Conservation (phyloP, 1,140 invertebrate genomes). For the Rhizoglyphus robini region DNA sequence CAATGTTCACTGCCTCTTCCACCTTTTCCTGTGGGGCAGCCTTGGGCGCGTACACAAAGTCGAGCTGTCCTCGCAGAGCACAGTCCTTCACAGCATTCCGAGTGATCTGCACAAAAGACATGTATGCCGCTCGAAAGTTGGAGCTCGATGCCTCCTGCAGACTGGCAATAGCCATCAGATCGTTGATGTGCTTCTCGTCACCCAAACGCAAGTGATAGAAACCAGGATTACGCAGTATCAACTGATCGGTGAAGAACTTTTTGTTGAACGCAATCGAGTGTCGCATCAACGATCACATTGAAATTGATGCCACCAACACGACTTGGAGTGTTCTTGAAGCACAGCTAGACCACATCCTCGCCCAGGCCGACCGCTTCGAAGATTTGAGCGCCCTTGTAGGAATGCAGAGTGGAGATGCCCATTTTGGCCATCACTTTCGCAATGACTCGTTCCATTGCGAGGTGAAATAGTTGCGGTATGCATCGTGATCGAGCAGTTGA, state of each 20-base stretch:
- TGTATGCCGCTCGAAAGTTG: constrained; percentile 69
- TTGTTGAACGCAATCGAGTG: constrained; percentile 61
- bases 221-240: constrained; percentile 79
- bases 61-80: constrained; percentile 80
- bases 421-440: constrained; percentile 92
- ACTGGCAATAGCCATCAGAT: constrained; percentile 80
- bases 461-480: constrained; percentile 62
- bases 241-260: constrained; percentile 49
- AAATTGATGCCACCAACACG: constrained; percentile 86
- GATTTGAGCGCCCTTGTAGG: constrained; percentile 98
- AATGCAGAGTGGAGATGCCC: constrained; percentile 96
- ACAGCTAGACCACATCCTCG: constrained; percentile 82
- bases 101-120: constrained; percentile 70
- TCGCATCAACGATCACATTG: constrained; percentile 68
- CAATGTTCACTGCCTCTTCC: constrained; percentile 79
- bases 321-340: constrained; percentile 88
- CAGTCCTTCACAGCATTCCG: constrained; percentile 73
- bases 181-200: constrained; percentile 95
- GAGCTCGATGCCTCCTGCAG: constrained; percentile 74
- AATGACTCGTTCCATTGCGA: constrained; percentile 61
- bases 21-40: constrained; percentile 69
- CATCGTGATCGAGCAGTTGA: constrained; percentile 64
- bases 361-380: constrained; percentile 94
- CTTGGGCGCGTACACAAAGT: constrained; percentile 56
- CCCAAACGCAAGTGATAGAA: constrained; percentile 90